Evolutionary conservation across 2,797 vertebrate genomes (phyloP).

Genomic region (Aphelocoma californica): DNA sequence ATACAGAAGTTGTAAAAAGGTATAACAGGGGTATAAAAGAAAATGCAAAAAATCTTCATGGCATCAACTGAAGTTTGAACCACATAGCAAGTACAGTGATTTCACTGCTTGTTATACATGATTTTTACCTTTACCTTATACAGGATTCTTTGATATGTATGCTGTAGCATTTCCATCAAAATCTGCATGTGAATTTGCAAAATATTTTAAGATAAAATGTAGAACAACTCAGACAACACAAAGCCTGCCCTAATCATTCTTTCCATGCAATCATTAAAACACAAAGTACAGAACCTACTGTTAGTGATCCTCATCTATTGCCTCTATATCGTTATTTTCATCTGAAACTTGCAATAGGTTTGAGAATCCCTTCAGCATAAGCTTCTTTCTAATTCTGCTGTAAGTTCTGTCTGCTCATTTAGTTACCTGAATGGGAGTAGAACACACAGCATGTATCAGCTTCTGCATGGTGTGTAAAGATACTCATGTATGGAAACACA

Average conservation of each 20-base stretch:
- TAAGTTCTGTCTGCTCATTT: background rate
- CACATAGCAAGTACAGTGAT: background rate
- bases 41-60: too few relatives aligned
- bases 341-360: background rate
- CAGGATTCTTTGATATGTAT: background rate
- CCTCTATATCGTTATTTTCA: background rate
- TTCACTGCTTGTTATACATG: background rate
- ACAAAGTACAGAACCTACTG: background rate
- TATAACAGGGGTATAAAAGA: too few relatives aligned
- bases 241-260: background rate
- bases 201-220: background rate
- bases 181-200: background rate
- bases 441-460: background rate
- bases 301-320: background rate
- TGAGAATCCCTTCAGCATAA: background rate
- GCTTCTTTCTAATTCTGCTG: background rate
- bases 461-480: background rate
- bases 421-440: background rate
- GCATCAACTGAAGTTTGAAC: background rate
- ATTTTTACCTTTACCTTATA: background rate
- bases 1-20: too few relatives aligned
- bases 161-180: background rate
- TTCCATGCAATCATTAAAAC: background rate
- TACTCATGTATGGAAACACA: rapidly evolving
- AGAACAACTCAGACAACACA: background rate